These are phyloP conservation scores for Rhinogobius similis DNA, from an alignment of 2,113 vertebrate species.

Conservation along the genomic window DNA sequence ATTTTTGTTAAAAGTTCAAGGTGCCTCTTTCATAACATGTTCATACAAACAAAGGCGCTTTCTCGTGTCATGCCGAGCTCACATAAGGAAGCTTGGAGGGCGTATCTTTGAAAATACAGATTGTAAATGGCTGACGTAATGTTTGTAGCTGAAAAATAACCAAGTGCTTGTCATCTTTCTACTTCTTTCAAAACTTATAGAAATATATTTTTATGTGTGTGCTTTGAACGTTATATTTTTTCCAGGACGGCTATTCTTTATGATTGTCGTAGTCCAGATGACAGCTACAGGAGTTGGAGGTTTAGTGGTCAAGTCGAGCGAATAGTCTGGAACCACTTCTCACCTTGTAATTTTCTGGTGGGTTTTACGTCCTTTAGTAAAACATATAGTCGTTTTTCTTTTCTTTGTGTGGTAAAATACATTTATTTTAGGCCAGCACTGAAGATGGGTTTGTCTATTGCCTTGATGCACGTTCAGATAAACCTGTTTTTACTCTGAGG, in stretches of 20 bases:
- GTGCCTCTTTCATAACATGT: no score
- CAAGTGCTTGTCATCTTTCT: no score
- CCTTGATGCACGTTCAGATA: slow-evolving; percentile 93
- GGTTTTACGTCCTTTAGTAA: slow-evolving; percentile 14
- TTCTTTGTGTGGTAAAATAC: background rate
- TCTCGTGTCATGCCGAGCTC: no score
- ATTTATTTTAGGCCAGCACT: slow-evolving; percentile 86
- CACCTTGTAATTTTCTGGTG: slow-evolving; percentile 93
- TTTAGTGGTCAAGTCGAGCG: slow-evolving; percentile 96
- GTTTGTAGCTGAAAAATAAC: no score
- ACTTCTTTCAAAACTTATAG: background rate
- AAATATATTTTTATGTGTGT: background rate
- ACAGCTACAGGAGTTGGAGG: slow-evolving; percentile 85
- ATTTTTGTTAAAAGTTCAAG: background rate
- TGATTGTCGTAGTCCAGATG: slow-evolving; percentile 90
- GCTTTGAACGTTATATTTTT: background rate
- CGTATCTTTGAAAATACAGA: no score
- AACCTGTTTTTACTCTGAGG: slow-evolving; percentile 91
- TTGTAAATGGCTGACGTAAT: no score
- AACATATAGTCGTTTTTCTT: background rate
- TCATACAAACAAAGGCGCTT: no score
- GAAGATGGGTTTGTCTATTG: slow-evolving; percentile 98
- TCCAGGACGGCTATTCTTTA: slow-evolving; percentile 87
- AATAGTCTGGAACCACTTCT: slow-evolving; percentile 93
- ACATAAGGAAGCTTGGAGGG: no score